Evolutionary conservation across 2,113 vertebrate genomes (phyloP), one percentile per base, ranked within the genome.

Genomic region (Arenaria interpres): DNA sequence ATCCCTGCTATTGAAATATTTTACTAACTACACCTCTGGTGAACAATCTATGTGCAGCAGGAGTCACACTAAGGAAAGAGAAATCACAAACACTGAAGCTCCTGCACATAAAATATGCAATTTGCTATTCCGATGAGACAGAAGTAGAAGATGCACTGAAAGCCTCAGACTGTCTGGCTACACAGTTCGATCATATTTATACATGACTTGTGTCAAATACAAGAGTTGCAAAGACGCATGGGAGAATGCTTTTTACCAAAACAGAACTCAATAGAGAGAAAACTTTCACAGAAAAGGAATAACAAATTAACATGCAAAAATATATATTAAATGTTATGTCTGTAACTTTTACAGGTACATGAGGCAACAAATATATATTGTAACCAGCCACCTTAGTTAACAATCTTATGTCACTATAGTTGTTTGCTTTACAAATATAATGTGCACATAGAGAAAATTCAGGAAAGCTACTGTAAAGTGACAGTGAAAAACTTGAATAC

Each of bases 401-500:
- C 19, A 39, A 35, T 30, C 66, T 28, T 32, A 51, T 1, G 0
- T 53, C 24, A 79, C n/a, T 76, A 15, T 6, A 48, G 3, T 78
- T 77, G 18, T 62, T 85, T 71, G 12, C 8, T 69, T 94, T 59
- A 63, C 8, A 30, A 13, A 35, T 24, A 24, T 32, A 77, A 72
- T 0, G 0, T 32, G 14, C 7, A 11, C 2, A 50, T 1, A 76
- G 10, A n/a, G 10, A 25, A 83, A 80, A 60, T 60, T 59, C 25
- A 80, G 28, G 17, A 59, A 90, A 67, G 7, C 6, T 51, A 18
- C n/a, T 75, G 41, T 57, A 50, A 78, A 30, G 15, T 41, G n/a
- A 63, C 53, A 71, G 6, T 48, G 14, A 69, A 67, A 81, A 63
- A 57, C 6, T 1, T 62, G 33, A 71, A 43, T 32, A 56, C 3